Evolutionary conservation across 2,797 vertebrate genomes (phyloP), one percentile per base, ranked within the genome.

Genomic region (Catostomus latipinnis): DNA sequence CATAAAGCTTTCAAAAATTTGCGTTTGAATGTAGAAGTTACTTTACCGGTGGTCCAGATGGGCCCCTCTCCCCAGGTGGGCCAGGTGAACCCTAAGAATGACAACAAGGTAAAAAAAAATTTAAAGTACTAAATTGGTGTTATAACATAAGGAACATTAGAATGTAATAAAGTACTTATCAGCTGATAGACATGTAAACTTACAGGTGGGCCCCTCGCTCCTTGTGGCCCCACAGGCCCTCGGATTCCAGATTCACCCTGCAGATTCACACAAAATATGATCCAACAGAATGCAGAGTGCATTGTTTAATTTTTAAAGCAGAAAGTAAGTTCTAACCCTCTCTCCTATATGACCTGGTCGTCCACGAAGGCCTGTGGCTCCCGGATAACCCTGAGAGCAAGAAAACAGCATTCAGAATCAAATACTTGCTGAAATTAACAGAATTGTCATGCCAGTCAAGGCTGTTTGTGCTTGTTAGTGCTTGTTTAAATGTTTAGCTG

Each of bases 361-460:
- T 74, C 95, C 95, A 0, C 85, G 90, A 78, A 91, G 82, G 0
- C 95, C 95, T 0, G 88, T 63, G 0, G 90, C 49, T 80, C 95
- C 95, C 0, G 92, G 88, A 53, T 93, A 94, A 68, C 95, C 95
- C 95, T 96, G 84, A 6, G 54, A 62, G 71, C 50, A 63, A 60
- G 73, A 22, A 67, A 14, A 82, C 52, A 63, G 5, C 12, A 75
- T 18, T 22, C 13, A 48, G 1, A 50, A 34, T 58, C 57, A 80
- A 61, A 77, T 70, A 9, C 2, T 43, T 6, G 10, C 34, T n/a
- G n/a, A 53, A 71, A 46, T 6, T 54, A 56, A 8, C 14, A 4
- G 5, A 48, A 9, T 65, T 16, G 9, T 57, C 54, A 49, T 49
- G n/a, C 12, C 62, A 66, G 34, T 76, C 5, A 6, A 5, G 13